Conservation (phyloP, 2,888 invertebrate genomes). For the Agrilus biguttatus region DNA sequence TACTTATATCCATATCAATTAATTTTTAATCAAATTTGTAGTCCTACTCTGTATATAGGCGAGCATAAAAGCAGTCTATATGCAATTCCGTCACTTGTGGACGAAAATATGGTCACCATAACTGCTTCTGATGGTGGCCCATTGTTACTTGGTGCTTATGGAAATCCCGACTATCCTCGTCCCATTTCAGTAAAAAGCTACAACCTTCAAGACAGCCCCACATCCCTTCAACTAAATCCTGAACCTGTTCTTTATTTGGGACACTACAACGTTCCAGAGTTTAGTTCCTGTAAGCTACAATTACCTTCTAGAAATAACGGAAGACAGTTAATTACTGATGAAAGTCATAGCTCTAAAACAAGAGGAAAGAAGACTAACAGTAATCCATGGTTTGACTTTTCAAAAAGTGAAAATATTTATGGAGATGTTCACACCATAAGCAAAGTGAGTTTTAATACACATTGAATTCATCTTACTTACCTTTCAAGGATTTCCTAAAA, state of each 20-base stretch:
- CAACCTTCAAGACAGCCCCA: conserved; percentile 11
- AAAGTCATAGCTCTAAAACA: conserved; percentile 22
- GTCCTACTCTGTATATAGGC: conserved; percentile 86
- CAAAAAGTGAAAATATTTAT: too few species aligned
- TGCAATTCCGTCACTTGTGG: conserved; percentile 83
- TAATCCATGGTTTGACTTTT: conserved; percentile 24
- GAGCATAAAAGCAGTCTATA: conserved; percentile 77
- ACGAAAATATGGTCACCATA: conserved; percentile 77
- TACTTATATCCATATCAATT: neutral
- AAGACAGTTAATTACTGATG: conserved; percentile 23
- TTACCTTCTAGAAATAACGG: conserved; percentile 21
- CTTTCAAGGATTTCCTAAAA: too few species aligned
- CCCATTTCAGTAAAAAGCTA: conserved; percentile 26
- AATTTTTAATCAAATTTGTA: conserved; percentile 31
- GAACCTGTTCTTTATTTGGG: conserved; percentile 36
- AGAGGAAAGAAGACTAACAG: conserved; percentile 34
- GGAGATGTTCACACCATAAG: too few species aligned
- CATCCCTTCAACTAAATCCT: too few species aligned
- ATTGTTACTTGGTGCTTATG: conserved; percentile 61
- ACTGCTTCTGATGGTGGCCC: conserved; percentile 54
- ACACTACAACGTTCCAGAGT: conserved; percentile 58
- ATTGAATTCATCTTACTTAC: neutral
- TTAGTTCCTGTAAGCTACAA: conserved; percentile 28
- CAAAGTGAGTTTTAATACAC: neutral
- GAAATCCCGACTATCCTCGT: conserved; percentile 19